Conservation (phyloP, 2,888 invertebrate species). For the Melitaea athalia region DNA sequence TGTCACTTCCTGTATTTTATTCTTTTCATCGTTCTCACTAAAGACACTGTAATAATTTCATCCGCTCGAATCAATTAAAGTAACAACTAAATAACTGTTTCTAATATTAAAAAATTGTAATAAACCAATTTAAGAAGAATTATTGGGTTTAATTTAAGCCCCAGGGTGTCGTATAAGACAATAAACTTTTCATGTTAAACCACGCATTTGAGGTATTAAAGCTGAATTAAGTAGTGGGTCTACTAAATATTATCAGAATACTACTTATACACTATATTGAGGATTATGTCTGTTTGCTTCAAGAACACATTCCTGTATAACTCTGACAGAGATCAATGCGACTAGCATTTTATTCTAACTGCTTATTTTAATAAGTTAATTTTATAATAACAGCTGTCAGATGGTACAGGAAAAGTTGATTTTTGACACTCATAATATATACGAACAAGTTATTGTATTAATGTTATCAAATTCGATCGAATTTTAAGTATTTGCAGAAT, state of each 20-base stretch:
- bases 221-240: too few species aligned
- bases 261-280: neutral
- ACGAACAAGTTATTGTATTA: neutral
- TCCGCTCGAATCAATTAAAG: too few species aligned
- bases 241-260: neutral
- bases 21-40: too few species aligned
- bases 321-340: constrained; percentile 9
- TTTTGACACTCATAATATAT: neutral
- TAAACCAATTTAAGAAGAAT: too few species aligned
- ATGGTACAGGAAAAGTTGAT: neutral
- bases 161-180: too few species aligned
- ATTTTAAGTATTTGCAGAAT: neutral
- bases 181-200: neutral
- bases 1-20: too few species aligned
- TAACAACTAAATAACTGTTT: too few species aligned
- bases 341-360: neutral
- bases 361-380: neutral
- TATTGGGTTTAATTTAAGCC: too few species aligned
- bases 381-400: constrained; percentile 2
- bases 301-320: neutral
- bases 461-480: too few species aligned
- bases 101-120: too few species aligned
- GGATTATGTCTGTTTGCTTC: neutral
- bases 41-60: too few species aligned
- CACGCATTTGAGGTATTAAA: too few species aligned